Evolutionary conservation across 1,140 invertebrate species (phyloP).

Genomic region (Sipha flava): DNA sequence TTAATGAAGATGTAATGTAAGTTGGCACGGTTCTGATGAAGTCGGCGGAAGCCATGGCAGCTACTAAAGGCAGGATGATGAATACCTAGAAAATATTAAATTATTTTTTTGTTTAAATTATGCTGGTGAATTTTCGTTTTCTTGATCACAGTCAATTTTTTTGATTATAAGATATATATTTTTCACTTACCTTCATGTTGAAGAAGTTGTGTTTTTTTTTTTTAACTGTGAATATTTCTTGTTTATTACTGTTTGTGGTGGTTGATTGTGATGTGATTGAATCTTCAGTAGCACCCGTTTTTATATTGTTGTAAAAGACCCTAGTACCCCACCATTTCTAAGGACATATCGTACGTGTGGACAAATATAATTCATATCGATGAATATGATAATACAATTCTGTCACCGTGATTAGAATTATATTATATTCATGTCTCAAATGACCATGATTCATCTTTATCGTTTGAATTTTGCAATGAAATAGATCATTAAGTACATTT

Average conservation of each 20-base stretch:
- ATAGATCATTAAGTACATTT: background rate
- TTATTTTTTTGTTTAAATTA: background rate
- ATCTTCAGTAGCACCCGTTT: background rate
- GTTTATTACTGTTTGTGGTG: background rate
- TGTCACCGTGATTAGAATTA: constrained; percentile 7
- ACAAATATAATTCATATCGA: constrained; percentile 15
- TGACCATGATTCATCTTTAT: constrained; percentile 14
- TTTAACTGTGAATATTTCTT: background rate
- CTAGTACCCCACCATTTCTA: background rate
- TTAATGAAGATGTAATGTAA: background rate
- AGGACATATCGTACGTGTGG: constrained; percentile 19
- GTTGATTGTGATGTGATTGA: background rate
- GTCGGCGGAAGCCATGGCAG: background rate
- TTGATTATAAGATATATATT: background rate
- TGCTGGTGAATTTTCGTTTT: background rate
- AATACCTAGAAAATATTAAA: background rate
- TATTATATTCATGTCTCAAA: background rate
- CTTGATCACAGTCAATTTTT: background rate
- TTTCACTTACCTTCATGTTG: constrained; percentile 1
- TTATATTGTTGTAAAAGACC: constrained; percentile 3
- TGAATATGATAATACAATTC: background rate
- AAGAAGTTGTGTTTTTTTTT: background rate
- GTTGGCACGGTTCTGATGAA: background rate
- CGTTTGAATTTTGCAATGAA: constrained; percentile 17
- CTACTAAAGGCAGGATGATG: background rate